These are phyloP conservation scores for Aldabrachelys gigantea DNA, from an alignment of 2,113 vertebrate species.

Conservation along the genomic window DNA sequence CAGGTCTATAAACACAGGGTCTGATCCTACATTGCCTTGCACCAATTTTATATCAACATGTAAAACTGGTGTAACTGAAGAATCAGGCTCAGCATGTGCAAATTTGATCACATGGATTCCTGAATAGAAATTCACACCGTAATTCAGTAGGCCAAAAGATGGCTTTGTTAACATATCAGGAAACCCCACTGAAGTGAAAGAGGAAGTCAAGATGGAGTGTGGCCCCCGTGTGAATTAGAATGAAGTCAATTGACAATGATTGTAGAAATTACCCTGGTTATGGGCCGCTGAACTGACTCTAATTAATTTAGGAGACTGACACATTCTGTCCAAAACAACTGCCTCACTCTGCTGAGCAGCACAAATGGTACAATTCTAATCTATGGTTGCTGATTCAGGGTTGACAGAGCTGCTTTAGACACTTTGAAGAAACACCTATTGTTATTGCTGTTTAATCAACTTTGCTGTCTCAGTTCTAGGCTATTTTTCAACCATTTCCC, in stretches of 20 bases:
- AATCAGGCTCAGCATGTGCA: not conserved
- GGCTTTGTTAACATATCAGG: not conserved
- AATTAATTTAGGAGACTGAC: slow-evolving; percentile 53
- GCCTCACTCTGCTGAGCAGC: slow-evolving; percentile 19
- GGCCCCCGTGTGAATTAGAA: slow-evolving; percentile 6
- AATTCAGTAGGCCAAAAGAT: not conserved
- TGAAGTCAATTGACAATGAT: slow-evolving; percentile 34
- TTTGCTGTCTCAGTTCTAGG: not conserved
- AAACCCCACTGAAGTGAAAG: not conserved
- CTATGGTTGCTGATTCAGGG: not conserved
- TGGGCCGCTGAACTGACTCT: slow-evolving; percentile 43
- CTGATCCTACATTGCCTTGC: not conserved
- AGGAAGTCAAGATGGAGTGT: not conserved
- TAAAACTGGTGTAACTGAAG: not conserved
- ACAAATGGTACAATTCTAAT: slow-evolving; percentile 10
- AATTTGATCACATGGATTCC: not conserved
- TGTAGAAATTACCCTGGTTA: slow-evolving; percentile 29
- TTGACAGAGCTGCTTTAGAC: not conserved
- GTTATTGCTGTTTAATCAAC: not conserved
- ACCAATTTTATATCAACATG: not conserved
- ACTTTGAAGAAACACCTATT: not conserved
- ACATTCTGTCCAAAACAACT: not conserved
- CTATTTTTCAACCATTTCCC: not conserved
- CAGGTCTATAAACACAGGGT: not conserved
- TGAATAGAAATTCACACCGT: not conserved